Base-by-base conservation (phyloP, 2,888 invertebrate species). In the Leptinotarsa rubiginosa region DNA sequence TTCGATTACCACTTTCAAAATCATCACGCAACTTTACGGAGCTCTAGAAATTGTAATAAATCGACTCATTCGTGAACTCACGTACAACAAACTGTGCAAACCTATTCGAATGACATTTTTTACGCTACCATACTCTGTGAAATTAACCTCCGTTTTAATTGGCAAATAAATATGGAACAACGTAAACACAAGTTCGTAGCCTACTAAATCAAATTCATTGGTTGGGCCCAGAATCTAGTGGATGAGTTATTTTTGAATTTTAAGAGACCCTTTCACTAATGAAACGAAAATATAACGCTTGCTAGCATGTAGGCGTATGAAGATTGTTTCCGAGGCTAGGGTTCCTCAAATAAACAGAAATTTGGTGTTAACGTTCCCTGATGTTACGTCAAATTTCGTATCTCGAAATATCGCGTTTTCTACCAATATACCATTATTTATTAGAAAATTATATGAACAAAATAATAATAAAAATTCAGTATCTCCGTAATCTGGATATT, bases 111-210 rank as follows among this genome's bases (percentile, higher is more conserved):
- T 31, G 62, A 62, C 62, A 62, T 31, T 62, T 56, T 65, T 70
- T 65, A 65, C 49, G 20, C 50, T 41, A 47, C 31, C 64, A 4
- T 41, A 31, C 25, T 54, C 70, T 25, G 41, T 18, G 10, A 22
- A 20, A 49, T 65, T 52, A 68, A 73, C 50, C 15, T 62, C 31
- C 62, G 41, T 70, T 69, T 73, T 73, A 73, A 73, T 73, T 73
- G 73, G 73, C 73, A 73, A 69, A 56, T 65, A 41, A 56, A 69
- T 70, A 47, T 65, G 65, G 72, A 62, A 62, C 66, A 47, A 20
- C 50, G 67, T 72, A 72, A 68, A 65, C 47, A 68, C n/a, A 25
- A 59, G 20, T 52, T 56, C 59, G 66, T 62, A 73, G 69, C 25
- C 59, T 69, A 54, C 56, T 70, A 49, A 69, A 65, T 66, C 20